Evolutionary conservation across 2,888 invertebrate genomes (phyloP).

Genomic region (Xanthostigma xanthostigma): DNA sequence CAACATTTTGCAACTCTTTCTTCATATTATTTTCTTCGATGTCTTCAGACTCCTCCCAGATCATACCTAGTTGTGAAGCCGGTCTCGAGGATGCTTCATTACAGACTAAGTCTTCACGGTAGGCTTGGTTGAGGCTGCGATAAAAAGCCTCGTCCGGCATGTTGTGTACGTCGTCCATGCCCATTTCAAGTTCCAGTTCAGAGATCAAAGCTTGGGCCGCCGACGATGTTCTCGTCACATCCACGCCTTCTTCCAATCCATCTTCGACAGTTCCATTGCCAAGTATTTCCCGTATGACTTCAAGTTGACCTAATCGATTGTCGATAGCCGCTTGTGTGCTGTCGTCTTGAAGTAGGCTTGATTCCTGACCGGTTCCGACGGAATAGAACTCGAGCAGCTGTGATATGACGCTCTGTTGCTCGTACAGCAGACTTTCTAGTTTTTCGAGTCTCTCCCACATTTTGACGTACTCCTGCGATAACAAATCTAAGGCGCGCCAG

Average conservation of each 20-base stretch:
- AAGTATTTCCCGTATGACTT: slow-evolving; percentile 49
- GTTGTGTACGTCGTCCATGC: slow-evolving; percentile 41
- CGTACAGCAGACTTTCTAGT: slow-evolving; percentile 69
- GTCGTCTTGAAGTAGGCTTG: slow-evolving; percentile 19
- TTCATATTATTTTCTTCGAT: slow-evolving; percentile 36
- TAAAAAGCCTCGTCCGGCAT: slow-evolving; percentile 76
- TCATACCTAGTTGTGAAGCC: slow-evolving; percentile 66
- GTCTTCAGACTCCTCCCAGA: slow-evolving; percentile 75
- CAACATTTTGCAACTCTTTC: slow-evolving; percentile 16
- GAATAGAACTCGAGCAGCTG: slow-evolving; percentile 72
- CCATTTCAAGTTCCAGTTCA: slow-evolving; percentile 24
- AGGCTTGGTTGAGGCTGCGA: slow-evolving; percentile 73
- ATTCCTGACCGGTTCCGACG: slow-evolving; percentile 31
- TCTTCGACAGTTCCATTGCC: slow-evolving; percentile 50
- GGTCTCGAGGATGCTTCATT: slow-evolving; percentile 43
- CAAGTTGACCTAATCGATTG: slow-evolving; percentile 29
- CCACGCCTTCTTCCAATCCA: slow-evolving; percentile 50
- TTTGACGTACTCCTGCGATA: slow-evolving; percentile 83
- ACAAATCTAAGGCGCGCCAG: slow-evolving; percentile 79
- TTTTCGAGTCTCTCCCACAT: slow-evolving; percentile 89
- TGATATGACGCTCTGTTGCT: slow-evolving; percentile 81
- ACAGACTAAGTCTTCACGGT: slow-evolving; percentile 61
- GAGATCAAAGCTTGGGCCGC: slow-evolving; percentile 21
- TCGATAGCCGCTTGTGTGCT: slow-evolving; percentile 19
- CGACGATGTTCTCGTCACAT: slow-evolving; percentile 30